These are phyloP conservation scores for Pangasius larnaudii DNA, from an alignment of 2,797 vertebrate species.

Conservation along the genomic window DNA sequence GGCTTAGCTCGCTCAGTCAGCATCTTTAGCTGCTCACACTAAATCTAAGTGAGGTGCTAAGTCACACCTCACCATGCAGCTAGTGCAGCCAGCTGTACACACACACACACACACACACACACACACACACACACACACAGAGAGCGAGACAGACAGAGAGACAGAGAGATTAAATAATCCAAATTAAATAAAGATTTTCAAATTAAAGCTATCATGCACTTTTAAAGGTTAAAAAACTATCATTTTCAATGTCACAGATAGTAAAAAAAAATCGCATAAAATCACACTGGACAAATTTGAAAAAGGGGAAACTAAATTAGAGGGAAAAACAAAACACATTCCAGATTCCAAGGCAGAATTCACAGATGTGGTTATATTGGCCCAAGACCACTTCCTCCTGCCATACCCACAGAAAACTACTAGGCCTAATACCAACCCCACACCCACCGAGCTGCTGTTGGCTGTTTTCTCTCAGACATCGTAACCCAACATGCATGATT, in stretches of 20 bases:
- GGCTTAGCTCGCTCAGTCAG: background rate
- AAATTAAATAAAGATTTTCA: background rate
- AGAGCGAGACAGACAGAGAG: background rate
- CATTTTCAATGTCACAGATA: background rate
- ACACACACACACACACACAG: background rate
- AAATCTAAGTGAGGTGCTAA: background rate
- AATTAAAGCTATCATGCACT: background rate
- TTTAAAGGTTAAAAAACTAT: background rate
- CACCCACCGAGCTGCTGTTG: background rate
- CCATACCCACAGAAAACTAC: background rate
- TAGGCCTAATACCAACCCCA: background rate
- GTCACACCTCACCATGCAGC: background rate
- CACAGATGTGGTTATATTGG: background rate
- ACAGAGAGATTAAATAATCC: background rate
- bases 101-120: background rate
- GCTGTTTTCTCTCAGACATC: constrained; percentile 48
- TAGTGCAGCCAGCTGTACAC: background rate
- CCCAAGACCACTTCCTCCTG: background rate
- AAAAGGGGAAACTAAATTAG: background rate
- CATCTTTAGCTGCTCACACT: background rate
- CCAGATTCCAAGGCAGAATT: background rate
- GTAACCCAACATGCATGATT: constrained; percentile 76
- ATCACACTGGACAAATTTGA: background rate
- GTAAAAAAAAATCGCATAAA: background rate
- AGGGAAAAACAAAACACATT: background rate